These are phyloP conservation scores for Jaculus jaculus DNA, from an alignment of 2,113 vertebrate species.

Conservation along the genomic window DNA sequence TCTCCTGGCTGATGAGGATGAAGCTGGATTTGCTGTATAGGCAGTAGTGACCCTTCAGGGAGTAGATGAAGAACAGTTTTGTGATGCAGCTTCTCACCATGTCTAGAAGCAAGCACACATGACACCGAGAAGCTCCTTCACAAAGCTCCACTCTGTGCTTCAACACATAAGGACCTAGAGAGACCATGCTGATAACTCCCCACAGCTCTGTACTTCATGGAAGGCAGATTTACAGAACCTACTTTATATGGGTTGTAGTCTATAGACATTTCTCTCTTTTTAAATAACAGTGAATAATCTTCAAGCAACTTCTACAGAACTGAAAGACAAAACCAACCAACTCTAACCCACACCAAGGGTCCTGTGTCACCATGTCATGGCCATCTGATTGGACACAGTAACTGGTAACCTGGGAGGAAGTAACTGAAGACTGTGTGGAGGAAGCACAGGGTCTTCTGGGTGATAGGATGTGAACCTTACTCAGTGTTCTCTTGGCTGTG, in stretches of 20 bases:
- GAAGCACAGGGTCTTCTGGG: background rate
- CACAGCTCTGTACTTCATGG: background rate
- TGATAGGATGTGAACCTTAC: background rate
- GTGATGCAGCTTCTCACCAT: constrained; percentile 88
- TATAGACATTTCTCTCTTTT: background rate
- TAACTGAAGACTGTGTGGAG: background rate
- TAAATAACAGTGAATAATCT: constrained; percentile 5
- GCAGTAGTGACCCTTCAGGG: constrained; percentile 95
- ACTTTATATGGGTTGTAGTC: background rate
- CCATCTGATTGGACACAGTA: background rate
- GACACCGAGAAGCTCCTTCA: background rate
- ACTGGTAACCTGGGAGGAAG: background rate
- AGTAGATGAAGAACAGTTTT: constrained; percentile 94
- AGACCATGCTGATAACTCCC: background rate
- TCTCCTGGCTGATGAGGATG: constrained; percentile 90
- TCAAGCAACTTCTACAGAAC: background rate
- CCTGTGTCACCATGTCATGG: background rate
- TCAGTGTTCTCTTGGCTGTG: background rate
- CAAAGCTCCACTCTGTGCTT: background rate
- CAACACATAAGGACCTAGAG: background rate
- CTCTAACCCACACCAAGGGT: background rate
- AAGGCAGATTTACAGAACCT: background rate
- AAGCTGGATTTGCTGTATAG: constrained; percentile 95
- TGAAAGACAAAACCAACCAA: background rate
- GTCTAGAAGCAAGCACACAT: constrained; percentile 83